Conservation (phyloP, 2,113 vertebrate species). For the Laticauda laticaudata region DNA sequence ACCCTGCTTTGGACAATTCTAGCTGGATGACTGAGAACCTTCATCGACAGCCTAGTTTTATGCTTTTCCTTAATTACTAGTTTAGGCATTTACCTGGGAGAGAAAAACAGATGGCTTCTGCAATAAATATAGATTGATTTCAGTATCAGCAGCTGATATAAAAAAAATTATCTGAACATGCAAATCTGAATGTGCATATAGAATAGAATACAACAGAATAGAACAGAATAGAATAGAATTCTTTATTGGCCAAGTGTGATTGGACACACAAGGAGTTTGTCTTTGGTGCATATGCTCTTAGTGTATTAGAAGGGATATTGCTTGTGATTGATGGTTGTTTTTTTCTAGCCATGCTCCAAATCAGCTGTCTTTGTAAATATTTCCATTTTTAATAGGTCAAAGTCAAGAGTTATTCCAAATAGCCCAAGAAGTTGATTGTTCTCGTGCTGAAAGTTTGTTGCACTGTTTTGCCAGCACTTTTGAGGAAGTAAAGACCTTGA, state of each 20-base stretch:
- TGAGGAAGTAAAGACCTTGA: slow-evolving; percentile 89
- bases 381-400: slow-evolving; percentile 57
- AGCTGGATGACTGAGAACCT: not conserved
- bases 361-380: not conserved
- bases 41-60: not conserved
- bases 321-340: not conserved
- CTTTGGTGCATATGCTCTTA: too few relatives aligned
- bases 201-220: too few relatives aligned
- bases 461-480: slow-evolving; percentile 89
- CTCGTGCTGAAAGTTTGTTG: slow-evolving; percentile 79
- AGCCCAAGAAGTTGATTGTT: slow-evolving; percentile 72
- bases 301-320: not conserved
- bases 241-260: too few relatives aligned
- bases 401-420: slow-evolving; percentile 74
- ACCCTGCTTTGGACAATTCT: not conserved
- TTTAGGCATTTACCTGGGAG: not conserved
- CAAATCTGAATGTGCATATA: not conserved
- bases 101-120: not conserved
- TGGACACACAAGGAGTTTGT: too few relatives aligned
- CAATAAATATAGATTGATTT: not conserved
- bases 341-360: not conserved
- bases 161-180: not conserved
- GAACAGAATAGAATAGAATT: too few relatives aligned
- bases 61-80: not conserved
- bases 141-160: not conserved